These are phyloP conservation scores for Coturnix japonica DNA, from an alignment of 2,113 vertebrate species.

Conservation along the genomic window DNA sequence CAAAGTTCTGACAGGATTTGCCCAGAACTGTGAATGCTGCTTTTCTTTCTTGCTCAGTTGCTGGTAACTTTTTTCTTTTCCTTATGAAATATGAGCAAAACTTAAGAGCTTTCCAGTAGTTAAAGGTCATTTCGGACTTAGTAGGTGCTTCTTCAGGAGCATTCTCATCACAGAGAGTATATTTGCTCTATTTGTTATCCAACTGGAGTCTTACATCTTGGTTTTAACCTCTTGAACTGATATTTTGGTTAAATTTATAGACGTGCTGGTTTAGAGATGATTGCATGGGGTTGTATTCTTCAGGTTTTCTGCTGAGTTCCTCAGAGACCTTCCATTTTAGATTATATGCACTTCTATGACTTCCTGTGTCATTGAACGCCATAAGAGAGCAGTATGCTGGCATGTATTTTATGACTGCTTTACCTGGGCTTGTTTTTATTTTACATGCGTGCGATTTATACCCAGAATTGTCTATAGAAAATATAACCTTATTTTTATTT, in stretches of 20 bases:
- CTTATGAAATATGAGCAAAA: neutral
- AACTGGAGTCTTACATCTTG: neutral
- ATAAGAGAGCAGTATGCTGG: neutral
- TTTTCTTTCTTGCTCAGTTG: neutral
- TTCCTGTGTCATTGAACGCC: neutral
- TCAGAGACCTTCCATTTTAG: neutral
- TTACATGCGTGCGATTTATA: fast-evolving
- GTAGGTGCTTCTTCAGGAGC: neutral
- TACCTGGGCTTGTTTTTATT: neutral
- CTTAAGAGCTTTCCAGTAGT: neutral
- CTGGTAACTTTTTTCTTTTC: neutral
- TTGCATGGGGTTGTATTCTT: neutral
- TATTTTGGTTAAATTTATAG: neutral
- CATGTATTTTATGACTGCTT: fast-evolving
- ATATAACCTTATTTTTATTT: neutral
- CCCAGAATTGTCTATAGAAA: neutral
- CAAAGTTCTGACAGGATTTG: neutral
- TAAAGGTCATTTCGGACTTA: neutral
- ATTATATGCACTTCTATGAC: neutral
- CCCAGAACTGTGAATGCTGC: neutral
- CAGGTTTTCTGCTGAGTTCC: neutral
- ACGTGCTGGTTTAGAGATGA: neutral
- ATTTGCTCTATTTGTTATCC: neutral
- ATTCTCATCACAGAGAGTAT: neutral
- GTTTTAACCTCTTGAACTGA: neutral